Evolutionary conservation across 1,140 invertebrate genomes (phyloP), one percentile per base, ranked within the genome.

Genomic region (Mylabris phalerata): DNA sequence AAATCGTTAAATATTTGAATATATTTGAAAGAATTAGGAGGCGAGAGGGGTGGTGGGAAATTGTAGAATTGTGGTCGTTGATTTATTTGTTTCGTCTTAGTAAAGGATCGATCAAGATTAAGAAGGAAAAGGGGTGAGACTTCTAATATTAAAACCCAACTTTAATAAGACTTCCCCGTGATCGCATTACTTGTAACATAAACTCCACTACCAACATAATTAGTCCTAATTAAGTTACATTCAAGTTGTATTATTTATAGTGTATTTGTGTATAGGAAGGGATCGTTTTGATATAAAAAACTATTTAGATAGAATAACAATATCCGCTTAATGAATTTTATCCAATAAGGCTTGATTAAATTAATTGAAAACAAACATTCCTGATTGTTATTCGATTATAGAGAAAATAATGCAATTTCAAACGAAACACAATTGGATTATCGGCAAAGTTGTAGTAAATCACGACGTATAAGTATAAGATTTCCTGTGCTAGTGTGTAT

Each of bases 351-450:
- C 19, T 19, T 19, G 19, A 19, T 19, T 19, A 19, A 32, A 32
- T 32, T 32, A 4, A 32, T 32, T 32, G 32, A 32, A 19, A 19
- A 19, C 19, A 19, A 19, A 19, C 19, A 47, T 55, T 55, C 46
- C 44, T 24, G 43, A 42, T 42, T 42, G 11, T 42, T 55, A 40
- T 55, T 55, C 52, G 47, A 44, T 55, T 54, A 55, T 50, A 48
- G 4, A 40, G 46, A 48, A 55, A 48, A 55, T 55, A 55, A 55
- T 55, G 52, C 52, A 55, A 55, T 55, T 55, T 55, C 40, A 55
- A 19, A 19, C 19, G 19, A 19, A 19, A 32, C 32, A 32, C 47
- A 55, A 55, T 55, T 55, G 52, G 52, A 55, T 55, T 55, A 55
- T 24, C 24, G 13, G 24, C 3, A 32, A 32, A 32, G 32, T 32